Percentiles rank a stretch among this genome's conserved stretches.
Conservation (phyloP, 1,140 invertebrate species). For the Saccostrea glomerata region DNA sequence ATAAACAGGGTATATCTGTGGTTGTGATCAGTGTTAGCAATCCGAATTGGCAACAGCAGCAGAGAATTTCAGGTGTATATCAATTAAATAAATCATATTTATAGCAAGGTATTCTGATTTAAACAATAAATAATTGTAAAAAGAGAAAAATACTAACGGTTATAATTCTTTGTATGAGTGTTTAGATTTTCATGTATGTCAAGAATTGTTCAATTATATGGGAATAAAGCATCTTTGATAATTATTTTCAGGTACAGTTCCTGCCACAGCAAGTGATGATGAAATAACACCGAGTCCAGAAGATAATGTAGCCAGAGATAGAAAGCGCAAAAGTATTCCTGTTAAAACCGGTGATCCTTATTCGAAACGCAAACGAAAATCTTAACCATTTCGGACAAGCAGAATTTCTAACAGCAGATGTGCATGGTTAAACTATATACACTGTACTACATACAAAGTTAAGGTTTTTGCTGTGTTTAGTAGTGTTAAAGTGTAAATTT, state of each 20-base stretch:
- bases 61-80: background rate
- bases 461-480: background rate
- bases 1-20: background rate
- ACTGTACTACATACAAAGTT: background rate
- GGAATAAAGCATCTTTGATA: background rate
- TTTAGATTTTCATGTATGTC: too few species aligned
- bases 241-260: background rate
- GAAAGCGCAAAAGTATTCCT: background rate
- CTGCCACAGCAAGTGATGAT: background rate
- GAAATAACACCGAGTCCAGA: background rate
- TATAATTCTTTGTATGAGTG: too few species aligned
- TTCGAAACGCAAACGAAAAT: background rate
- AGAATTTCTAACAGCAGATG: too few species aligned
- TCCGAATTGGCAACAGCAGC: background rate
- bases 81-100: background rate
- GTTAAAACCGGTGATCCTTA: background rate
- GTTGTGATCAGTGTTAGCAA: background rate
- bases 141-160: too few species aligned
- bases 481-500: background rate
- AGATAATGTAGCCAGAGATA: background rate
- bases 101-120: too few species aligned
- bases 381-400: too few species aligned
- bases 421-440: background rate
- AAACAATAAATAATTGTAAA: too few species aligned
- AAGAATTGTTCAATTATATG: too few species aligned